Evolutionary conservation across 2,113 vertebrate species (phyloP).

Genomic region (Bambusicola thoracicus): DNA sequence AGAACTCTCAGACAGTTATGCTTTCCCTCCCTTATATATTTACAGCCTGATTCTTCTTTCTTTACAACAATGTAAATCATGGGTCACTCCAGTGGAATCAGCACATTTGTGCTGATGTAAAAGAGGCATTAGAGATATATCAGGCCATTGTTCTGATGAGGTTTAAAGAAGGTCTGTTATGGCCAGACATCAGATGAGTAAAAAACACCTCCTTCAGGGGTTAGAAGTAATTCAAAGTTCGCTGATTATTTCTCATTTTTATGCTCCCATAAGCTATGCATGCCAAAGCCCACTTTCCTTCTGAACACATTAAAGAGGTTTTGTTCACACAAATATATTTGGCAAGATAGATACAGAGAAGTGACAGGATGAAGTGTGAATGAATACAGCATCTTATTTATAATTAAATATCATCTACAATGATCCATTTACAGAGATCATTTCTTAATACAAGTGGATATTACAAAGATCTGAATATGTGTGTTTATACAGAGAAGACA

Average conservation of each 20-base stretch:
- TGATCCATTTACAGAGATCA: not conserved
- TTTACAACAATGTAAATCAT: slow-evolving; percentile 24
- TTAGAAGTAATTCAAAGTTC: not conserved
- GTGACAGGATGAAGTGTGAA: not conserved
- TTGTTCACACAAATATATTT: not conserved
- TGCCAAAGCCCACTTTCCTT: not conserved
- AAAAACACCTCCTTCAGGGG: not conserved
- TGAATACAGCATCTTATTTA: not conserved
- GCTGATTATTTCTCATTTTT: not conserved
- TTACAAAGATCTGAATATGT: not conserved
- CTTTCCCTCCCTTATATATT: not conserved
- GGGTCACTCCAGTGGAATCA: not conserved
- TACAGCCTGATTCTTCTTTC: slow-evolving; percentile 4
- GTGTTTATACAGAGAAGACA: not conserved
- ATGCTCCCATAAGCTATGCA: not conserved
- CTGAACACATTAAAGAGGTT: not conserved
- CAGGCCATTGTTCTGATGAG: not conserved
- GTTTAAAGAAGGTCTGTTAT: not conserved
- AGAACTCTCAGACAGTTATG: not conserved
- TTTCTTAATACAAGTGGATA: not conserved
- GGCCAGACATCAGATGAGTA: not conserved
- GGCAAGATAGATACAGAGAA: not conserved
- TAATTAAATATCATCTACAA: not conserved
- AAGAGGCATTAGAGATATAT: not conserved
- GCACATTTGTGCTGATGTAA: not conserved